Percentiles rank a stretch among this genome's conserved stretches.
Conservation (phyloP, 2,888 invertebrate genomes). For the Athrips mouffetella region DNA sequence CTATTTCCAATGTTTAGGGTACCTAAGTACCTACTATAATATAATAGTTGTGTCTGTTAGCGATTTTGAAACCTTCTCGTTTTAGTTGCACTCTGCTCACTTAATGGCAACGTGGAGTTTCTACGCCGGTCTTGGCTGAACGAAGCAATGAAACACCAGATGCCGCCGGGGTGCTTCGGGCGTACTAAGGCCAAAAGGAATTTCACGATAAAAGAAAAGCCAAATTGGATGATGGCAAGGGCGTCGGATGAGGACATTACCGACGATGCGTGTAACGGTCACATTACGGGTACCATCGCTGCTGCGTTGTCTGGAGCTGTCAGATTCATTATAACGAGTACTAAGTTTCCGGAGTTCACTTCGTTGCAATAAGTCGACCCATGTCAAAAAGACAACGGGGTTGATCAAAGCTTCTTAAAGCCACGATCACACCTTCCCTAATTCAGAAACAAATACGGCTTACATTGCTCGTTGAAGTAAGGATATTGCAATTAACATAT, state of each 20-base stretch:
- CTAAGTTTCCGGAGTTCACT: neutral
- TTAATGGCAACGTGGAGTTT: slow-evolving; percentile 11
- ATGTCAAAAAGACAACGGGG: too few species aligned
- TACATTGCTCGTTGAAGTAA: too few species aligned
- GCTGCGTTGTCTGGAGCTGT: neutral
- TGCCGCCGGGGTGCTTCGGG: slow-evolving; percentile 11
- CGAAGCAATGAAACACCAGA: slow-evolving; percentile 11
- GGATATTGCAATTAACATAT: neutral
- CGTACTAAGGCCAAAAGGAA: neutral
- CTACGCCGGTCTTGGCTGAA: slow-evolving; percentile 16
- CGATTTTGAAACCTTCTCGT: slow-evolving; percentile 3
- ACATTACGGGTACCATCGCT: neutral
- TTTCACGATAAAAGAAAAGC: neutral
- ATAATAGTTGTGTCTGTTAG: neutral
- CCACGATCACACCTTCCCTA: too few species aligned
- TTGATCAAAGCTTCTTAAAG: too few species aligned
- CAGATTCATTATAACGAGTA: neutral
- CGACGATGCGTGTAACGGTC: neutral
- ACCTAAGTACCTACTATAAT: too few species aligned
- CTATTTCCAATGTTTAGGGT: too few species aligned
- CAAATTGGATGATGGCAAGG: neutral
- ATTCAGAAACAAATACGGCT: too few species aligned
- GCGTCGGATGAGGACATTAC: neutral
- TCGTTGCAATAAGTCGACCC: too few species aligned
- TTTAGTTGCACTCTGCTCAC: slow-evolving; percentile 22